Evolutionary conservation across 2,113 vertebrate species (phyloP).

Genomic region (Passerina amoena): DNA sequence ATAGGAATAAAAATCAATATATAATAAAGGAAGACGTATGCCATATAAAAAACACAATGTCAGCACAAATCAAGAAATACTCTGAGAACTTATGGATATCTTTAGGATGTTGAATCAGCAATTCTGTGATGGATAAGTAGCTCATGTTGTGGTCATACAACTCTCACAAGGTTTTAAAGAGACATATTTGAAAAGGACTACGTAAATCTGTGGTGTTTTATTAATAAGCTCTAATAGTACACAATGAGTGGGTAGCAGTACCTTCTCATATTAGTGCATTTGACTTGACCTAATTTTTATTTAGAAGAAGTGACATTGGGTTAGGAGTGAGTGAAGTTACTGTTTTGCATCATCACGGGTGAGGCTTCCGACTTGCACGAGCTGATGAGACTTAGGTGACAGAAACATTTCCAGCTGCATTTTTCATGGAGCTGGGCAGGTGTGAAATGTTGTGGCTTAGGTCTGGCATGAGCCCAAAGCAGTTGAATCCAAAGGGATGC

Average conservation of each 20-base stretch:
- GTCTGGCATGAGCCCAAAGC: neutral
- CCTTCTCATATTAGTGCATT: neutral
- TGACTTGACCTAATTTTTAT: neutral
- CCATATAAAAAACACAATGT: neutral
- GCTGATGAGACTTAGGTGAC: neutral
- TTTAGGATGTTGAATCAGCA: neutral
- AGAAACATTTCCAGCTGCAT: neutral
- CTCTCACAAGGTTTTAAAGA: neutral
- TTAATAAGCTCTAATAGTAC: neutral
- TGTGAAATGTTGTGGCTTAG: neutral
- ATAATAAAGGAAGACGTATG: conserved; percentile 18
- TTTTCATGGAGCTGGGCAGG: neutral
- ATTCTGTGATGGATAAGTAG: neutral
- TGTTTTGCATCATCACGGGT: neutral
- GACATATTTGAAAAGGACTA: rapidly evolving
- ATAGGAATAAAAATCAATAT: conserved; percentile 52
- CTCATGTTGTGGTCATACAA: neutral
- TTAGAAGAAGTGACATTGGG: neutral
- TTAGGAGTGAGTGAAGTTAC: neutral
- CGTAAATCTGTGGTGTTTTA: neutral
- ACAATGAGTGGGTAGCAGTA: neutral
- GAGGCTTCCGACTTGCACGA: neutral
- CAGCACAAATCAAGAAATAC: conserved; percentile 12
- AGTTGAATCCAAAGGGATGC: neutral
- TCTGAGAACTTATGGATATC: neutral